Conservation (phyloP, 1,140 invertebrate species). For the Agrilus planipennis region DNA sequence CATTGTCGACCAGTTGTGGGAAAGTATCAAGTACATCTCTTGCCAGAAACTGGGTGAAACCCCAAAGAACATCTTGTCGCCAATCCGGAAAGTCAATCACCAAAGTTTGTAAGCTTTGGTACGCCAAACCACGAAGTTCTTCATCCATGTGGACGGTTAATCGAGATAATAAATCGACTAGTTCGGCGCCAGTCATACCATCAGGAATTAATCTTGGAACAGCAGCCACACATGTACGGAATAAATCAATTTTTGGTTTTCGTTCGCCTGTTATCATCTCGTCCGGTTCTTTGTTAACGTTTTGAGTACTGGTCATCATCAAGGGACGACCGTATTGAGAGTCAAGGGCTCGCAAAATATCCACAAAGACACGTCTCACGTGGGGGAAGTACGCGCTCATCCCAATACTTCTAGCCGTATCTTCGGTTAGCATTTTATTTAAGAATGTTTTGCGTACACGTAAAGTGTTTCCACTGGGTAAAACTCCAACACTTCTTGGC, state of each 20-base stretch:
- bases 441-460: constrained; percentile 93
- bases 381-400: constrained; percentile 94
- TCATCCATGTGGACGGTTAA: constrained; percentile 91
- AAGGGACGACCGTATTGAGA: constrained; percentile 88
- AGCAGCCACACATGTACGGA: constrained; percentile 95
- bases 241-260: constrained; percentile 96
- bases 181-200: constrained; percentile 85
- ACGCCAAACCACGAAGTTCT: constrained; percentile 80
- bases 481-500: constrained; percentile 85
- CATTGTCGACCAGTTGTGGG: constrained; percentile 80
- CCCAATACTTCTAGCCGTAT: constrained; percentile 89
- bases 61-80: constrained; percentile 89
- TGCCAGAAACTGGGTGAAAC: constrained; percentile 90
- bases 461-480: constrained; percentile 90
- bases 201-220: constrained; percentile 96
- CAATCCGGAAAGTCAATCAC: constrained; percentile 94
- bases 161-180: constrained; percentile 83
- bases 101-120: constrained; percentile 91
- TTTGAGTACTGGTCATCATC: constrained; percentile 92
- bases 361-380: constrained; percentile 89
- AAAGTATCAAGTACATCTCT: constrained; percentile 82
- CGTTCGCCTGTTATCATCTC: constrained; percentile 91
- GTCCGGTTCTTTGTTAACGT: constrained; percentile 91
- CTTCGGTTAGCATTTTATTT: constrained; percentile 92
- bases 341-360: constrained; percentile 91